Percentiles rank a stretch among this genome's conserved stretches.
phyloP scores from a whole-genome alignment of 2,888 invertebrate species.

The Ormia ochracea region DNA sequence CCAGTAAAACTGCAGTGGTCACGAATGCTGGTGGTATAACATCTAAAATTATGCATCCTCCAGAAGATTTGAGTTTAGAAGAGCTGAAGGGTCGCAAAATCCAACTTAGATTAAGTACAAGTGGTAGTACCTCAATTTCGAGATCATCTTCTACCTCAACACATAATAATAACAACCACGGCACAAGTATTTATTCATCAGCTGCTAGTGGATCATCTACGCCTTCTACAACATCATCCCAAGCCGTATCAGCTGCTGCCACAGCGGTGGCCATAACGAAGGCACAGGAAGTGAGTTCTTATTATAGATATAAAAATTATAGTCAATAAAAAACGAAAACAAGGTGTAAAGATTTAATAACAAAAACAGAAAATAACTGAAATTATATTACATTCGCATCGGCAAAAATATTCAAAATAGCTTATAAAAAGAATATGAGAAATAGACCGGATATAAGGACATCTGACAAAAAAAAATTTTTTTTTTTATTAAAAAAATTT shows the following conservation, averaged over 20 bases:
- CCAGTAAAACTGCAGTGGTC: conserved; percentile 68
- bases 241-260: conserved; percentile 77
- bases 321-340: conserved; percentile 72
- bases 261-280: conserved; percentile 74
- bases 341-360: conserved; percentile 54
- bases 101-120: conserved; percentile 77
- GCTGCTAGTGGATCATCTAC: conserved; percentile 68
- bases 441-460: background rate
- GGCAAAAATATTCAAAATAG: conserved; percentile 55
- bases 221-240: conserved; percentile 73
- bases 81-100: conserved; percentile 84
- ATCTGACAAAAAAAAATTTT: background rate
- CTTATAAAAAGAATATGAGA: conserved; percentile 17
- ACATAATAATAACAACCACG: conserved; percentile 37
- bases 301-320: conserved; percentile 76
- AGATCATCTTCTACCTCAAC: conserved; percentile 53
- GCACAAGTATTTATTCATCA: conserved; percentile 53
- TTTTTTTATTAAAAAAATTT: too few species aligned
- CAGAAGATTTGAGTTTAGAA: conserved; percentile 93
- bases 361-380: conserved; percentile 21
- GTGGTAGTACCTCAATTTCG: conserved; percentile 22
- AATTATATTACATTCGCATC: conserved; percentile 59
- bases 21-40: conserved; percentile 89
- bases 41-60: conserved; percentile 94
- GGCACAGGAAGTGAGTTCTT: conserved; percentile 77